Evolutionary conservation across 2,113 vertebrate genomes (phyloP).

Genomic region (Perccottus glenii): DNA sequence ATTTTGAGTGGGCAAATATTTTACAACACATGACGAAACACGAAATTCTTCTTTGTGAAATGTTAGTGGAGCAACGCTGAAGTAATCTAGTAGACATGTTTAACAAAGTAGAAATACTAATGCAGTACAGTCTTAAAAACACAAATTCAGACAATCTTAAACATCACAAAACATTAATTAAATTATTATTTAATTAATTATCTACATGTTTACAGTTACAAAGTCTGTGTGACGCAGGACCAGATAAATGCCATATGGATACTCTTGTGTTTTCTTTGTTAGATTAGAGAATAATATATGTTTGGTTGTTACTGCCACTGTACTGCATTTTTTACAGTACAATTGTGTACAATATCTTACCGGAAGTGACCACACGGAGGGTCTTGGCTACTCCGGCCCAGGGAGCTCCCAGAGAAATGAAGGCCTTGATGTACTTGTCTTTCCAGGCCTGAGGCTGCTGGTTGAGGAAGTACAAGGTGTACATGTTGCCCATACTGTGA

Average conservation of each 20-base stretch:
- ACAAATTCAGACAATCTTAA: too few relatives aligned
- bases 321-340: too few relatives aligned
- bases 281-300: too few relatives aligned
- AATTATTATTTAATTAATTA: too few relatives aligned
- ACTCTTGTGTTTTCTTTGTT: too few relatives aligned
- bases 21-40: neutral
- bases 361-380: constrained; percentile 90
- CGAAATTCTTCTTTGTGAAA: neutral
- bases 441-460: constrained; percentile 94
- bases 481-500: constrained; percentile 99
- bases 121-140: neutral
- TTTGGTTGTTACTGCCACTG: too few relatives aligned
- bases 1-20: neutral
- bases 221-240: too few relatives aligned
- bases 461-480: constrained; percentile 95
- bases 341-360: constrained; percentile 69
- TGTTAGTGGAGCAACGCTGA: neutral
- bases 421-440: constrained; percentile 90
- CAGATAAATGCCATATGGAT: too few relatives aligned
- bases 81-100: too few relatives aligned
- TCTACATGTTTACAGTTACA: too few relatives aligned
- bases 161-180: too few relatives aligned
- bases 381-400: constrained; percentile 98
- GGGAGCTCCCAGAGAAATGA: constrained; percentile 87
- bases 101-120: too few relatives aligned